A percentile compares a stretch with the other conserved stretches of the same genome.
Conservation (phyloP, 2,888 invertebrate genomes). For the Acleris sparsana region DNA sequence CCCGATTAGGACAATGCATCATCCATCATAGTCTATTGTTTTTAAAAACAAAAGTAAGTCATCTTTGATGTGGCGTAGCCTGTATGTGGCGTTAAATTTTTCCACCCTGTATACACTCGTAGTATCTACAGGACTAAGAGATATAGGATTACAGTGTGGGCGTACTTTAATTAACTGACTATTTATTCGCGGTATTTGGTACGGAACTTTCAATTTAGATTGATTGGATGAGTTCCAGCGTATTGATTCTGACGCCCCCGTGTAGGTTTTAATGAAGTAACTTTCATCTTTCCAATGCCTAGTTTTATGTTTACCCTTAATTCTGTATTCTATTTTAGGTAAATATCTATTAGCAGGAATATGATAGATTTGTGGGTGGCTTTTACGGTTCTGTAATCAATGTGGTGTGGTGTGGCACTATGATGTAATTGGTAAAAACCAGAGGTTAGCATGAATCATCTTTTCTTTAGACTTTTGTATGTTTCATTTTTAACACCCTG, state of each 20-base stretch:
- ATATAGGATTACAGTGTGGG: constrained; percentile 21
- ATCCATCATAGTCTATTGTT: too few species aligned
- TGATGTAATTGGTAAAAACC: not conserved
- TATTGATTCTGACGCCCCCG: constrained; percentile 26
- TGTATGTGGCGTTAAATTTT: too few species aligned
- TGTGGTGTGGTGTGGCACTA: not conserved
- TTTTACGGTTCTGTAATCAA: not conserved
- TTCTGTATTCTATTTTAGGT: not conserved
- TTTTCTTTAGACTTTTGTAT: not conserved
- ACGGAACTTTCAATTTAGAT: constrained; percentile 27
- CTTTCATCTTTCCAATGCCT: not conserved
- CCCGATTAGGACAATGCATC: too few species aligned
- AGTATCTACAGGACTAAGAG: constrained; percentile 1
- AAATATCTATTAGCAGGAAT: not conserved
- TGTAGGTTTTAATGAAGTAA: constrained; percentile 10
- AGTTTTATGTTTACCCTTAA: not conserved
- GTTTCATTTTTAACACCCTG: too few species aligned
- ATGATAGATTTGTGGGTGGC: not conserved
- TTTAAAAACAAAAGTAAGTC: too few species aligned
- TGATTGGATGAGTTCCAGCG: constrained; percentile 9
- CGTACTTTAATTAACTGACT: constrained; percentile 21
- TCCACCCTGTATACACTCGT: not conserved
- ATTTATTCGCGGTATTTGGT: constrained; percentile 17
- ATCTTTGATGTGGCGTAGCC: too few species aligned
- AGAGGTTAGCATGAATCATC: not conserved